phyloP scores from a whole-genome alignment of 1,140 invertebrate species.

The Oryctes rhinoceros region DNA sequence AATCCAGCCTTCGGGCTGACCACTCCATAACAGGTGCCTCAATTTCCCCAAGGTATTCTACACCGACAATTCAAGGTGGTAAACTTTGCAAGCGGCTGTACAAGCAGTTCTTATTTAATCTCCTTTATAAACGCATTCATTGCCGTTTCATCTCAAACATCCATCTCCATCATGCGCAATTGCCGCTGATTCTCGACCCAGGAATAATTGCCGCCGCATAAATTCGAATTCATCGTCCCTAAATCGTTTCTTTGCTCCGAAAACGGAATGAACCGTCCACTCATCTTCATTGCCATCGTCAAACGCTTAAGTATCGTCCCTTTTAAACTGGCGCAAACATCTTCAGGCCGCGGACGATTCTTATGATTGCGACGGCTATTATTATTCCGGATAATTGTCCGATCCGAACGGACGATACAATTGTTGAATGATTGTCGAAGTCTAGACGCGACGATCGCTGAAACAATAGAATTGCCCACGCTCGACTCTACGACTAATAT shows the following conservation, averaged over 20 bases:
- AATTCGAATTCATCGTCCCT: neutral
- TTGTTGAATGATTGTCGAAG: constrained; percentile 5
- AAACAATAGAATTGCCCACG: constrained; percentile 14
- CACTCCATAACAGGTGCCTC: too few relatives aligned
- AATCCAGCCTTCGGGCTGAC: too few relatives aligned
- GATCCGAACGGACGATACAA: neutral
- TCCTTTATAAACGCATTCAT: too few relatives aligned
- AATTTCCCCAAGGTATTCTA: too few relatives aligned
- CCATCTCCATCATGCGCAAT: neutral
- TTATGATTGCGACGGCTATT: neutral
- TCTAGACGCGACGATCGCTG: neutral
- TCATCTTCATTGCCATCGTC: neutral
- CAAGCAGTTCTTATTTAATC: too few relatives aligned
- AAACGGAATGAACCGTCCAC: neutral
- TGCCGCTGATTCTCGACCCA: neutral
- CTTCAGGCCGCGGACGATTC: neutral
- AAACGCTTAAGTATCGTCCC: neutral
- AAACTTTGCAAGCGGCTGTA: too few relatives aligned
- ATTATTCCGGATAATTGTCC: constrained; percentile 14
- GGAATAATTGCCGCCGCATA: neutral
- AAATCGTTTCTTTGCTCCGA: neutral
- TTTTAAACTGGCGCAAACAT: neutral
- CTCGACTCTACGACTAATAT: neutral
- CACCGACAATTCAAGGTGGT: too few relatives aligned
- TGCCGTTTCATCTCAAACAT: too few relatives aligned